phyloP scores from a whole-genome alignment of 2,888 invertebrate genomes.

The Lamproptera curius region DNA sequence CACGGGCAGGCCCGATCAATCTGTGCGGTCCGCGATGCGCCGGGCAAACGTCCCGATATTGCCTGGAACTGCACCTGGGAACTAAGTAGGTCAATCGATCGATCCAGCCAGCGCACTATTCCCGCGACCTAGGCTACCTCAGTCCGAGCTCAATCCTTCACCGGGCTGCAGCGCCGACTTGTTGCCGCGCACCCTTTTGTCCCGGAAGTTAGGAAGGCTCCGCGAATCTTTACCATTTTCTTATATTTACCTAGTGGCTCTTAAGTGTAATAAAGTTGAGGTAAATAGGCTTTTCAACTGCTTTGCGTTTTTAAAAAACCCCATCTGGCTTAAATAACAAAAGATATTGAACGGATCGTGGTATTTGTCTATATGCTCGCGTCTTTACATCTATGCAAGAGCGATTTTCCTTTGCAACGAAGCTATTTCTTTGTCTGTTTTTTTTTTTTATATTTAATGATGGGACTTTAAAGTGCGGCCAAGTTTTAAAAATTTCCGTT shows the following conservation, averaged over 20 bases:
- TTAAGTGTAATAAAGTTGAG: neutral
- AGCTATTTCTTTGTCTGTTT: neutral
- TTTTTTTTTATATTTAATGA: no score
- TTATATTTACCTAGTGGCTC: no score
- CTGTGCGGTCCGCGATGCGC: constrained; percentile 12
- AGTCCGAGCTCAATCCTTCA: constrained; percentile 2
- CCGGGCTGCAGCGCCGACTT: constrained; percentile 2
- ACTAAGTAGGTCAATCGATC: constrained; percentile 15
- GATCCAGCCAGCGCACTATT: constrained; percentile 12
- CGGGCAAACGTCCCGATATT: constrained; percentile 6
- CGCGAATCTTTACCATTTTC: neutral
- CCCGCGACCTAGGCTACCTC: constrained; percentile 15
- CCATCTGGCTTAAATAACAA: no score
- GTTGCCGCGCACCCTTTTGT: neutral
- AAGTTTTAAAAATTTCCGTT: constrained; percentile 14
- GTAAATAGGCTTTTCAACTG: no score
- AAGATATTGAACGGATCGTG: no score
- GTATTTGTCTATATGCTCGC: no score
- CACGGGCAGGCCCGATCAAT: no score
- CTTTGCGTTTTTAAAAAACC: no score
- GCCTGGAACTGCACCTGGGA: constrained; percentile 14
- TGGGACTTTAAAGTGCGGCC: no score
- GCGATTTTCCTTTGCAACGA: no score
- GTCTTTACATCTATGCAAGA: neutral
- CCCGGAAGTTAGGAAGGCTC: no score